Conservation (phyloP, 2,113 vertebrate species). For the Corapipo altera region DNA sequence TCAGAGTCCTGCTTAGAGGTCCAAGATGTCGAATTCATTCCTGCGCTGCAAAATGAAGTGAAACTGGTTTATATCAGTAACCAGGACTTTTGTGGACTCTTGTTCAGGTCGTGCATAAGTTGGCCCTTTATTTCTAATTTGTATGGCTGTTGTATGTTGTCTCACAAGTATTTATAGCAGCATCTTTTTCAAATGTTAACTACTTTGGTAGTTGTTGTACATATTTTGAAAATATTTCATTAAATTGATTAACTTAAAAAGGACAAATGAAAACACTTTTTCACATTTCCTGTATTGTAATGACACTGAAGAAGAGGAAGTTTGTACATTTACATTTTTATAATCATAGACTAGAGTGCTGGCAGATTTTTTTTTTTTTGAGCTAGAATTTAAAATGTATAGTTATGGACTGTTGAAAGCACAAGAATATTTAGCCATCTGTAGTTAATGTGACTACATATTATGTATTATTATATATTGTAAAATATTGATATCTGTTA, state of each 20-base stretch:
- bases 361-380: not conserved
- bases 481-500: constrained; percentile 62
- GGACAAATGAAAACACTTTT: constrained; percentile 26
- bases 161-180: constrained; percentile 14
- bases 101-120: not conserved
- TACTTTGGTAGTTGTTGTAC: constrained; percentile 20
- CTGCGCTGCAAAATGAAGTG: not conserved
- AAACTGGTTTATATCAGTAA: not conserved
- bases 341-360: not conserved
- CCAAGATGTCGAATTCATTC: not conserved
- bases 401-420: not conserved
- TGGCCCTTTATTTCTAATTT: not conserved
- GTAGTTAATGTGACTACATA: constrained; percentile 18
- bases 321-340: constrained; percentile 49
- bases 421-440: constrained; percentile 7
- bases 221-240: constrained; percentile 39
- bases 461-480: constrained; percentile 29
- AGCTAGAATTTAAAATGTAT: constrained; percentile 12
- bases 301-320: constrained; percentile 8
- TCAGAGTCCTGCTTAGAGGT: not conserved
- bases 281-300: constrained; percentile 7
- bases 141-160: not conserved
- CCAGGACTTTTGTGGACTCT: not conserved
- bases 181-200: not conserved
- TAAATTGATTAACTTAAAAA: constrained; percentile 49